A percentile compares a stretch with the other conserved stretches of the same genome.
Evolutionary conservation across 2,113 vertebrate genomes (phyloP).

Genomic region (Paramisgurnus dabryanus): DNA sequence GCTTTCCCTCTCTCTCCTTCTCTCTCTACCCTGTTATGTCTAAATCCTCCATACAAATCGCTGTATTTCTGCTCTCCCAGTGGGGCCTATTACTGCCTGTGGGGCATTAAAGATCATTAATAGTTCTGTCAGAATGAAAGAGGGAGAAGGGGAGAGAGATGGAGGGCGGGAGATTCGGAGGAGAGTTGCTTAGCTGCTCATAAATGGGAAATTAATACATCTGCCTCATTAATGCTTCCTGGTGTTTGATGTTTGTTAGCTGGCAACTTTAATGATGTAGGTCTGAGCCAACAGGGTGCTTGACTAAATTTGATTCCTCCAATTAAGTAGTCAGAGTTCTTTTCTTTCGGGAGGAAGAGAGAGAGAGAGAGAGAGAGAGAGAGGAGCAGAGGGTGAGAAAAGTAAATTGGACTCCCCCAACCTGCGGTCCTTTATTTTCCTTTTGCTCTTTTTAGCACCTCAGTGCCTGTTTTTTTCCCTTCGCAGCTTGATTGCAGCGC

Average conservation of each 20-base stretch:
- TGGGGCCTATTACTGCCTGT: constrained; percentile 98
- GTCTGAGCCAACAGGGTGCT: constrained; percentile 80
- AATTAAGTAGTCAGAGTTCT: constrained; percentile 82
- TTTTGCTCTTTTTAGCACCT: constrained; percentile 52
- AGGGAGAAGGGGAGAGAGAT: constrained; percentile 65
- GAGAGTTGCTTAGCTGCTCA: constrained; percentile 85
- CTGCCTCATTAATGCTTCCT: constrained; percentile 90
- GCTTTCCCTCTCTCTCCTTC: constrained; percentile 30
- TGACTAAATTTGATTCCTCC: constrained; percentile 85
- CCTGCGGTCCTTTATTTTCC: constrained; percentile 54
- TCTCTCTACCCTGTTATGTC: constrained; percentile 76
- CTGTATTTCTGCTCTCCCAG: constrained; percentile 96
- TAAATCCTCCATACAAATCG: constrained; percentile 99
- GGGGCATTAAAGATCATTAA: constrained; percentile 99
- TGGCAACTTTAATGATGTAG: constrained; percentile 90
- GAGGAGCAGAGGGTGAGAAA: constrained; percentile 32
- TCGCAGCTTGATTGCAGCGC: constrained; percentile 69
- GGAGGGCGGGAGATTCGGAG: constrained; percentile 66
- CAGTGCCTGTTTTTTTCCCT: constrained; percentile 50
- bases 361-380: constrained; percentile 47
- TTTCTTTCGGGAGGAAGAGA: constrained; percentile 75
- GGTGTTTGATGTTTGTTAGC: constrained; percentile 89
- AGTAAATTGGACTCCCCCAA: constrained; percentile 66
- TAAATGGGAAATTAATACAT: constrained; percentile 96
- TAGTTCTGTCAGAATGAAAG: constrained; percentile 91